These are phyloP conservation scores for Bombylius discolor DNA, from an alignment of 2,888 invertebrate species.

Conservation along the genomic window DNA sequence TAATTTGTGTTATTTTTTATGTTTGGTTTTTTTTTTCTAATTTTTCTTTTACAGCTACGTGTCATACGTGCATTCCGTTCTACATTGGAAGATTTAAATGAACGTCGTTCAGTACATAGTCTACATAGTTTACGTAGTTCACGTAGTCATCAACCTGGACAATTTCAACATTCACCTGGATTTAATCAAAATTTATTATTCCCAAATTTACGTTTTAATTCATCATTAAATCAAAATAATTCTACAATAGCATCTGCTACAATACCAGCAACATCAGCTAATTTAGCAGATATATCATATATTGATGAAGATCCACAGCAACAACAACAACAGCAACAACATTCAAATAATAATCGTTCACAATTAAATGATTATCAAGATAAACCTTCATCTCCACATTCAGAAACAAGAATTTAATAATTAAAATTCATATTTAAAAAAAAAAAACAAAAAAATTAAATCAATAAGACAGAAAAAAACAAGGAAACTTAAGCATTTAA, in stretches of 20 bases:
- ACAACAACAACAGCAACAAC: constrained; percentile 18
- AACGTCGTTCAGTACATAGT: constrained; percentile 96
- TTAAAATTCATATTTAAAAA: not conserved
- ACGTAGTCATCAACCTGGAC: constrained; percentile 45
- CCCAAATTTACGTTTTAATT: constrained; percentile 16
- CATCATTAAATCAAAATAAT: not conserved
- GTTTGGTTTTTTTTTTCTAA: constrained; percentile 23
- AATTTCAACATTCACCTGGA: constrained; percentile 17
- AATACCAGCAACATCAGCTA: constrained; percentile 19
- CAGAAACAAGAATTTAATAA: constrained; percentile 26
- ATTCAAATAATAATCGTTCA: constrained; percentile 12
- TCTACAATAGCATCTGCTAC: constrained; percentile 14
- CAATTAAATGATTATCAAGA: constrained; percentile 37
- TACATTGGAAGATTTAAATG: constrained; percentile 98
- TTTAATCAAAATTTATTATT: constrained; percentile 28
- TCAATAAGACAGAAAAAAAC: not conserved
- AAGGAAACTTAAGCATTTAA: too few relatives aligned
- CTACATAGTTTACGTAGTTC: constrained; percentile 84
- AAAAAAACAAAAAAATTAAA: not conserved
- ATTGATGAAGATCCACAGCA: constrained; percentile 48
- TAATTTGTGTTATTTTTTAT: constrained; percentile 22
- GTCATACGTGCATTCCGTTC: constrained; percentile 99
- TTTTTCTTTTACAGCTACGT: constrained; percentile 80
- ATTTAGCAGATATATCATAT: constrained; percentile 53
- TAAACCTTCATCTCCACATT: constrained; percentile 28